Evolutionary conservation across 2,888 invertebrate genomes (phyloP).

Genomic region (Mythimna loreyi): DNA sequence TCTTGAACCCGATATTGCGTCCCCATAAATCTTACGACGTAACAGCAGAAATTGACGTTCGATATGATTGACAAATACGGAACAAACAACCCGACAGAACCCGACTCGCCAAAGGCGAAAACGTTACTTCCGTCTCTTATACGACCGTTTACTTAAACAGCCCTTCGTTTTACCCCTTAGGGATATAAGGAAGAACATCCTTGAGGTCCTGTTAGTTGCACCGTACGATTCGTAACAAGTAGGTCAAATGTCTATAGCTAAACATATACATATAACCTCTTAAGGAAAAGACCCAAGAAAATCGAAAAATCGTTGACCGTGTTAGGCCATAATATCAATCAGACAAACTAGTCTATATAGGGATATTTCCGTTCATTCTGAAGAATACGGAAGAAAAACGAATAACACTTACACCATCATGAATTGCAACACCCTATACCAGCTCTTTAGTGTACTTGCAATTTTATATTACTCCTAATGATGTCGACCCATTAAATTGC

Average conservation of each 20-base stretch:
- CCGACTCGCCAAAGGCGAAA: constrained; percentile 5
- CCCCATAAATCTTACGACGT: constrained; percentile 2
- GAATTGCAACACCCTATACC: constrained; percentile 6
- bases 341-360: neutral
- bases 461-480: constrained; percentile 17
- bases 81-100: constrained; percentile 44
- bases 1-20: neutral
- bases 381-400: neutral
- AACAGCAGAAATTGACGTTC: constrained; percentile 13
- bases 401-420: neutral
- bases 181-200: neutral
- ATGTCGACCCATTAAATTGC: constrained; percentile 40
- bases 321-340: constrained; percentile 12
- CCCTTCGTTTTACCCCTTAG: constrained; percentile 5
- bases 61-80: constrained; percentile 22
- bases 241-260: constrained; percentile 24
- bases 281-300: constrained; percentile 3
- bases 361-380: neutral
- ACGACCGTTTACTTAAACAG: constrained; percentile 12
- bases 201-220: constrained; percentile 15
- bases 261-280: neutral
- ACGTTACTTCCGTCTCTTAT: constrained; percentile 13
- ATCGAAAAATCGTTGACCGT: neutral
- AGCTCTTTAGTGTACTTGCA: constrained; percentile 16
- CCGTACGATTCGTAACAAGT: constrained; percentile 22